Evolutionary conservation across 1,140 invertebrate genomes (phyloP).

Genomic region (Eumeta japonica): DNA sequence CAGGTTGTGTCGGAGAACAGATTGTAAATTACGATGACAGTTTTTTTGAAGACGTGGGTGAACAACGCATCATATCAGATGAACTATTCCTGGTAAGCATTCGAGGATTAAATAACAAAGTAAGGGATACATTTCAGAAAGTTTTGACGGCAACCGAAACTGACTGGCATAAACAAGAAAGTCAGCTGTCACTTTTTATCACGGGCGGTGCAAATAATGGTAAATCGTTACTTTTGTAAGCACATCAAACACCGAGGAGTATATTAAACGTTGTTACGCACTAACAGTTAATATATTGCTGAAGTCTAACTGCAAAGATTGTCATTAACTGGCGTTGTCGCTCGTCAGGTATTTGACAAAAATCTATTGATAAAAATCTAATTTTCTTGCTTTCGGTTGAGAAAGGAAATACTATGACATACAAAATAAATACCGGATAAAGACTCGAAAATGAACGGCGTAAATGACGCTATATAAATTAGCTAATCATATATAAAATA

Average conservation of each 20-base stretch:
- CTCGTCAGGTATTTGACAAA: constrained; percentile 16
- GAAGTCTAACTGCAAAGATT: constrained; percentile 14
- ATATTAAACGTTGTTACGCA: constrained; percentile 15
- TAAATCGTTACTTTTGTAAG: constrained; percentile 17
- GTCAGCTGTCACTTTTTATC: constrained; percentile 7
- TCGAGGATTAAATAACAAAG: constrained; percentile 7
- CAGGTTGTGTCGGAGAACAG: constrained; percentile 9
- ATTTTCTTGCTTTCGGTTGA: constrained; percentile 16
- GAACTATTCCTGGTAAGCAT: constrained; percentile 10
- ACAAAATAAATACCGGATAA: constrained; percentile 11
- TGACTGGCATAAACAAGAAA: constrained; percentile 2
- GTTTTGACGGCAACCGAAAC: constrained; percentile 2
- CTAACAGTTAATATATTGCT: constrained; percentile 16
- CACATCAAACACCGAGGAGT: constrained; percentile 18
- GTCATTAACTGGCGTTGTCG: constrained; percentile 17
- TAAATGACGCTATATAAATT: constrained; percentile 13
- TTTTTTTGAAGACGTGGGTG: constrained; percentile 11
- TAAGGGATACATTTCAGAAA: constrained; percentile 6
- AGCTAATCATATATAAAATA: constrained; percentile 21
- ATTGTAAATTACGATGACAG: constrained; percentile 12
- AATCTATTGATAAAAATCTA: constrained; percentile 13
- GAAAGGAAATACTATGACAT: constrained; percentile 13
- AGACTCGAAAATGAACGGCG: constrained; percentile 16
- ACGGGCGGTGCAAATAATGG: constrained; percentile 17
- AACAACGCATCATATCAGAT: constrained; percentile 9